A percentile compares a stretch with the other conserved stretches of the same genome.
These are phyloP conservation scores for Exocentrus adspersus DNA, from an alignment of 2,888 invertebrate genomes.

Conservation along the genomic window DNA sequence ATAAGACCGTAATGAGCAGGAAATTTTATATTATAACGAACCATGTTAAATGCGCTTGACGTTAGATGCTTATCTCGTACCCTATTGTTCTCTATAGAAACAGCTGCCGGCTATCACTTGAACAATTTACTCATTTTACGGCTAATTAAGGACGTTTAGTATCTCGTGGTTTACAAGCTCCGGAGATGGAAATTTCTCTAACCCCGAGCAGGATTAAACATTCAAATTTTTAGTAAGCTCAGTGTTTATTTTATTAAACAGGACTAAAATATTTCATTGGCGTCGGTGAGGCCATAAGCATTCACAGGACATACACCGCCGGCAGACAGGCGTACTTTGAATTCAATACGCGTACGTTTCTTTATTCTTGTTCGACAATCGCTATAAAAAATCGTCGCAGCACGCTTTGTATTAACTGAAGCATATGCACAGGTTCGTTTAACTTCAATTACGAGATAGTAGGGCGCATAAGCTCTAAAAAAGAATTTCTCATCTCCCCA, in stretches of 20 bases:
- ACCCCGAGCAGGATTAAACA: no score
- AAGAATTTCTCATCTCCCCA: no score
- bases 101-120: constrained; percentile 36
- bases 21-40: constrained; percentile 40
- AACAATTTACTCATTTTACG: constrained; percentile 44
- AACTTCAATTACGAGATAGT: constrained; percentile 34
- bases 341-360: constrained; percentile 32
- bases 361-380: constrained; percentile 33
- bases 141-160: constrained; percentile 39
- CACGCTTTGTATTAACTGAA: constrained; percentile 35
- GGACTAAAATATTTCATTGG: constrained; percentile 18
- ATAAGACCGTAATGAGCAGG: constrained; percentile 41
- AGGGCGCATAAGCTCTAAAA: no score
- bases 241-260: no score
- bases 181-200: not conserved
- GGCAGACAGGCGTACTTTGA: constrained; percentile 27
- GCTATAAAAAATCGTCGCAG: constrained; percentile 30
- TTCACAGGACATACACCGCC: constrained; percentile 26
- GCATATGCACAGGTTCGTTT: constrained; percentile 31
- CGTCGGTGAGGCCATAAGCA: constrained; percentile 26
- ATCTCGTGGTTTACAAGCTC: constrained; percentile 20
- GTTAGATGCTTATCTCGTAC: constrained; percentile 38
- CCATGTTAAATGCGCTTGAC: constrained; percentile 34
- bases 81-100: constrained; percentile 43
- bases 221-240: no score